Percentiles rank a stretch among this genome's conserved stretches.
These are phyloP conservation scores for Crocuta crocuta DNA, from an alignment of 2,113 vertebrate species.

Conservation along the genomic window DNA sequence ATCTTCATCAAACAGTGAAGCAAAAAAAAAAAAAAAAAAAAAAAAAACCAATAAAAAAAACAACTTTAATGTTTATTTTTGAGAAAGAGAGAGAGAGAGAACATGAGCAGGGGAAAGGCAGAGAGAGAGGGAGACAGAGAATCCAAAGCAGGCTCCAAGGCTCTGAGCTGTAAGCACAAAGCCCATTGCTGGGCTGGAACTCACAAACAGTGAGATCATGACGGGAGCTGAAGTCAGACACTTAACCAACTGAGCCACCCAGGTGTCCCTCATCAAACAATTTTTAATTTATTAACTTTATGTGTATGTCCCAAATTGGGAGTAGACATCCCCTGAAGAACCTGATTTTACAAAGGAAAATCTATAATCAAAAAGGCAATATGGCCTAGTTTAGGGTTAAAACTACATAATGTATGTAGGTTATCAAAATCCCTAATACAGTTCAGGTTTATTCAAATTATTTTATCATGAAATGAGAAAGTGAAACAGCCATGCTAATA, in stretches of 20 bases:
- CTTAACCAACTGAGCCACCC: too few relatives aligned
- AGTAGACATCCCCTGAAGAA: background rate
- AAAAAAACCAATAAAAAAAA: too few relatives aligned
- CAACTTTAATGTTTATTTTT: too few relatives aligned
- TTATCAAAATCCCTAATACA: slow-evolving; percentile 2
- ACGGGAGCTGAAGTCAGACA: too few relatives aligned
- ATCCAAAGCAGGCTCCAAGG: too few relatives aligned
- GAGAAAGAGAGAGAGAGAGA: too few relatives aligned
- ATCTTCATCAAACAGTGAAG: background rate
- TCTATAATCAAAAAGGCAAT: background rate
- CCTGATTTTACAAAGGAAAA: background rate
- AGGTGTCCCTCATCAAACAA: background rate
- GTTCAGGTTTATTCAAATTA: background rate
- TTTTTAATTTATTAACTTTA: background rate
- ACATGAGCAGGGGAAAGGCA: too few relatives aligned
- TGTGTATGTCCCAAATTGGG: background rate
- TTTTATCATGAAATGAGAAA: slow-evolving; percentile 12
- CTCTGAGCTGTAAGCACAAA: too few relatives aligned
- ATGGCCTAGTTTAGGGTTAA: background rate
- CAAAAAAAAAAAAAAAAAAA: too few relatives aligned
- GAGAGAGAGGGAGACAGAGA: too few relatives aligned
- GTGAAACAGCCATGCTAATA: background rate
- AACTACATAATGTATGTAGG: background rate
- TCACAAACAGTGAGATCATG: too few relatives aligned
- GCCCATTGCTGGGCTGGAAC: too few relatives aligned